Base-by-base conservation (phyloP, 2,113 vertebrate species). In the Seriola rivoliana region DNA sequence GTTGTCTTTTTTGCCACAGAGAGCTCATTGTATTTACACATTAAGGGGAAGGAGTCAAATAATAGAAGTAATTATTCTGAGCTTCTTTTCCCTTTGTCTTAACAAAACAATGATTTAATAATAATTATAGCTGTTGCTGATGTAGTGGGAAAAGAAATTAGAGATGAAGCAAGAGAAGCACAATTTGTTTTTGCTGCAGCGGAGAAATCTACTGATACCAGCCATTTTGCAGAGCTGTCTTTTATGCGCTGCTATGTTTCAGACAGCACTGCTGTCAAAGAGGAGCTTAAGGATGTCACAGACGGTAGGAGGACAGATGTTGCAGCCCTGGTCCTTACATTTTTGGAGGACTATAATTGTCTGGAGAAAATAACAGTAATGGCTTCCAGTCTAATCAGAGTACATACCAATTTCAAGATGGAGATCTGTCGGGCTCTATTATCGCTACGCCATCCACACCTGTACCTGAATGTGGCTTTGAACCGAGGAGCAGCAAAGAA, bases 341-440 rank as follows among this genome's bases (percentile, higher is more conserved):
- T 80, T 77, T 67, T 71, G 42, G 42, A 65, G 40, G 63, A 78
- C 54, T 71, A 44, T 48, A 75, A 81, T 81, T 63, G 25, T 64
- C 54, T 68, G 62, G 8, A 64, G 48, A 67, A 65, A 54, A 46
- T 13, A 54, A 57, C 73, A 50, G 46, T 68, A 71, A 75, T 63
- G 78, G 84, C 73, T 81, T 75, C 54, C 2, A 14, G 54, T 81
- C 59, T 14, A 82, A 70, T 75, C 19, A 36, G 50, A 78, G 70
- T 36, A 60, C 75, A 79, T 74, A 75, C 65, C 75, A 80, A 59
- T 77, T 76, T 80, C 55, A 72, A 82, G 67, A 68, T 58, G 19
- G 78, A 72, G 71, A 72, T 72, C 11, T 29, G 9, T 63, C 70
- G 54, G 71, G 54, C 67, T 84, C 59, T 44, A 54, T 55, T 66